Base-by-base conservation (phyloP, 1,140 invertebrate species). In the Zaprionus lachaisei region DNA sequence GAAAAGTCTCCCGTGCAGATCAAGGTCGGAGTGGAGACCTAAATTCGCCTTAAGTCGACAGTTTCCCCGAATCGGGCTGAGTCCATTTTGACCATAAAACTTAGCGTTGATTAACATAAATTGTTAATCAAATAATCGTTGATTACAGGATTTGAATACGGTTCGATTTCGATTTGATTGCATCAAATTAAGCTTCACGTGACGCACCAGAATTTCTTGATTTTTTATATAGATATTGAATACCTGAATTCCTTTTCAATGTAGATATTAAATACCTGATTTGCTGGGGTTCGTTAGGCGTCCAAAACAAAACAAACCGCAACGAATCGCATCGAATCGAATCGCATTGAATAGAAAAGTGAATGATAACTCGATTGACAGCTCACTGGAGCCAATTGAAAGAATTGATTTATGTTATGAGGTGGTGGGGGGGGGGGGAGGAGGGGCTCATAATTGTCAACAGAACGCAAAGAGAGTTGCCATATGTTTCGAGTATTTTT, bases 131-230 rank as follows among this genome's bases (percentile, higher is more conserved):
- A 65, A 65, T 9, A n/a, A 34, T 63, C 26, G 17, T 63, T 63
- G 61, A 63, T 63, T 49, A 63, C 61, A 63, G 61, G 14, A 54
- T 54, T 54, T 54, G 4, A 3, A 24, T 26, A 11, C 14, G 11
- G 14, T 54, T 26, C 9, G 20, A 28, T 49, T 49, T 44, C 14
- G 26, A 11, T 14, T 65, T 55, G 63, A 57, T 67, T 67, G 64
- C 64, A 57, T 57, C 57, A 56, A 67, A 28, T 67, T 15, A 28
- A 22, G 24, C 12, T 51, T 70, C 64, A 60, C 71, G 71, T 72
- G 63, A 72, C 55, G 11, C 15, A 26, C 22, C 14, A 47, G n/a
- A 63, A 47, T 34, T 63, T 63, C 44, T 61, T 61, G 58, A 61
- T 61, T 61, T 37, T 58, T 20, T 38, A 58, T 34, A 57, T 7